phyloP scores from a whole-genome alignment of 2,797 vertebrate genomes.

The Aeoliscus strigatus region DNA sequence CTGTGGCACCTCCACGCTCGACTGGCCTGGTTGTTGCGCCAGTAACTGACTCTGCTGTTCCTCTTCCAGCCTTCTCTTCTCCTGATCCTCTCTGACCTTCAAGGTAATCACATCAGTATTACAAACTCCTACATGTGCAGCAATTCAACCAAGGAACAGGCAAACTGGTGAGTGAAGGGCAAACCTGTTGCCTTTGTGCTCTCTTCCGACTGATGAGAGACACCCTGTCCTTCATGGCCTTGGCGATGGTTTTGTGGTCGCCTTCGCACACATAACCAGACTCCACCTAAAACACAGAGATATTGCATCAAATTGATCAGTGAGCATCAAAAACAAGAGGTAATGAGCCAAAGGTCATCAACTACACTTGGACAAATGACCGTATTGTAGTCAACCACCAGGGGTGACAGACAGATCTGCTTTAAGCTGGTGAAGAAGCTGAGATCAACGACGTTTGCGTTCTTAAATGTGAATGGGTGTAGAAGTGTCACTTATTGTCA shows the following conservation, averaged over 20 bases:
- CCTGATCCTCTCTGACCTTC: constrained; percentile 89
- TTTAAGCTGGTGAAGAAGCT: no score
- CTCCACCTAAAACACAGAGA: constrained; percentile 80
- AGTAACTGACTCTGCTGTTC: constrained; percentile 66
- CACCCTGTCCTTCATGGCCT: constrained; percentile 97
- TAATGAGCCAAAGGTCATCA: no score
- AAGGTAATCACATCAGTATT: constrained; percentile 12
- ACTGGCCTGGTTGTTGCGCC: constrained; percentile 43
- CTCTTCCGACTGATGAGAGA: constrained; percentile 94
- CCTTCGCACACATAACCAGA: constrained; percentile 96
- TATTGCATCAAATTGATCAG: neutral
- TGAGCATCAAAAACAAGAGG: neutral
- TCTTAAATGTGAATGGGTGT: no score
- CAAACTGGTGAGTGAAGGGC: constrained; percentile 9
- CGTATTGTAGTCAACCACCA: no score
- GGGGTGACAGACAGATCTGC: no score
- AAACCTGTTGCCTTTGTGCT: constrained; percentile 86
- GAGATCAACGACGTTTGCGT: no score
- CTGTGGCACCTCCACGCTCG: constrained; percentile 45
- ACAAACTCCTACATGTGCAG: neutral
- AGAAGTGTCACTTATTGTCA: no score
- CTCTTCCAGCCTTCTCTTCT: constrained; percentile 87
- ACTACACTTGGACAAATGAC: no score
- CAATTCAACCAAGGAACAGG: neutral
- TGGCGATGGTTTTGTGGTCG: constrained; percentile 98